Percentiles rank a stretch among this genome's conserved stretches.
Conservation (phyloP, 2,888 invertebrate species). For the Cecidostiba fungosa region DNA sequence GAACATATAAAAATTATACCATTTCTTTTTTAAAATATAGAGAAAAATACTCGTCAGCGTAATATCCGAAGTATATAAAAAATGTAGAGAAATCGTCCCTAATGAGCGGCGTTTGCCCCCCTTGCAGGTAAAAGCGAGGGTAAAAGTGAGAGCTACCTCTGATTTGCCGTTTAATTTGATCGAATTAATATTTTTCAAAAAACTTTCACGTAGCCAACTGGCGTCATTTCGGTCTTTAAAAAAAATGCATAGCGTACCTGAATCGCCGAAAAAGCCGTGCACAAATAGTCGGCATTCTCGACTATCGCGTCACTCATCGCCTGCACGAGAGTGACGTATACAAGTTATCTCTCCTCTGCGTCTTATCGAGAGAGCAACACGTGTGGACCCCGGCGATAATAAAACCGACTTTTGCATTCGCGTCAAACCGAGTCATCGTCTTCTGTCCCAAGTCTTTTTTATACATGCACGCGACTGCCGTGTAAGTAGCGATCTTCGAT, state of each 20-base stretch:
- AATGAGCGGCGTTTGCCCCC: neutral
- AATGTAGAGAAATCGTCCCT: conserved; percentile 2
- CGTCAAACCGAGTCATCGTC: neutral
- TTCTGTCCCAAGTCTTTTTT: neutral
- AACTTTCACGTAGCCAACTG: too few relatives aligned
- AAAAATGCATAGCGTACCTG: too few relatives aligned
- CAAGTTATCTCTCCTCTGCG: neutral
- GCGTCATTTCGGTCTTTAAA: too few relatives aligned
- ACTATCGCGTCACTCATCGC: neutral
- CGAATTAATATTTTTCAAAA: too few relatives aligned
- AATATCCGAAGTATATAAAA: neutral
- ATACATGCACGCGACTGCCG: conserved; percentile 2
- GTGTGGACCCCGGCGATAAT: neutral
- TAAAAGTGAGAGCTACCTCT: neutral
- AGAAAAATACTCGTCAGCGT: neutral
- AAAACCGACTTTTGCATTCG: neutral
- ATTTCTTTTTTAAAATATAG: too few relatives aligned
- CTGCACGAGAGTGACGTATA: neutral
- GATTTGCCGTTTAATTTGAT: too few relatives aligned
- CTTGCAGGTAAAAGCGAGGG: neutral
- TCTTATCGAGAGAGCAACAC: conserved; percentile 8
- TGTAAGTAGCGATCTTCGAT: conserved; percentile 23
- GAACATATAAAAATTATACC: neutral
- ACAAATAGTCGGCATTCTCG: neutral
- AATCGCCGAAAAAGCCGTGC: neutral